Conservation (phyloP, 2,888 invertebrate species). For the Ormyrus nitidulus region DNA sequence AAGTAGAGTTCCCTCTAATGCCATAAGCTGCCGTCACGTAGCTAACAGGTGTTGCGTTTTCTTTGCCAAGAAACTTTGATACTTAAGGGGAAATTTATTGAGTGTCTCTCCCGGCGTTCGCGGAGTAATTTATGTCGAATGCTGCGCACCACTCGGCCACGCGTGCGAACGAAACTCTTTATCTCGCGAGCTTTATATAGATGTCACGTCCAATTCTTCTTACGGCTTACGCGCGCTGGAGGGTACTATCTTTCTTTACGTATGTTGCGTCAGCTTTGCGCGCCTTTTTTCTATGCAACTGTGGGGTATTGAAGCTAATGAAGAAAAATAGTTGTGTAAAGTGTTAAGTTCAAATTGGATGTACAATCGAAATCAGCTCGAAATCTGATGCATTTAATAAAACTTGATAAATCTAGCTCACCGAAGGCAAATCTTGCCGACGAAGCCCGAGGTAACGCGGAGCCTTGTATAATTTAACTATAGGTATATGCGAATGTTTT, state of each 20-base stretch:
- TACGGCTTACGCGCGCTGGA: background rate
- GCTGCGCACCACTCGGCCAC: conserved; percentile 1
- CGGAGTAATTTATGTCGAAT: conserved; percentile 63
- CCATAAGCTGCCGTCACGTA: conserved; percentile 67
- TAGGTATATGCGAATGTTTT: too few relatives aligned
- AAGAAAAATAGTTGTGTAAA: too few relatives aligned
- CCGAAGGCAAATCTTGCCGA: too few relatives aligned
- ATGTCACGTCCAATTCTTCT: background rate
- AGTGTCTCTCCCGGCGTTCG: conserved; percentile 53
- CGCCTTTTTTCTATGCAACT: too few relatives aligned
- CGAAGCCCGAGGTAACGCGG: too few relatives aligned
- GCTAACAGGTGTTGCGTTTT: conserved; percentile 70
- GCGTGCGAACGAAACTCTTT: conserved; percentile 36
- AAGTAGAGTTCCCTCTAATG: conserved; percentile 69
- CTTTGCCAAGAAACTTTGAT: conserved; percentile 69
- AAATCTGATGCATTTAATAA: too few relatives aligned
- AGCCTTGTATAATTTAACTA: too few relatives aligned
- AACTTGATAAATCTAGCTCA: too few relatives aligned
- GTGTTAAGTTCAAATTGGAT: too few relatives aligned
- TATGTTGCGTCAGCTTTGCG: background rate
- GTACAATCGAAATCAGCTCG: too few relatives aligned
- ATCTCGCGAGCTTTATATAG: conserved; percentile 2
- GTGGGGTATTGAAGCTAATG: too few relatives aligned
- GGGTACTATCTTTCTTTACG: conserved; percentile 11
- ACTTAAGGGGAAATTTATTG: conserved; percentile 70